Evolutionary conservation across 2,113 vertebrate species (phyloP).

Genomic region (Blennius ocellaris): DNA sequence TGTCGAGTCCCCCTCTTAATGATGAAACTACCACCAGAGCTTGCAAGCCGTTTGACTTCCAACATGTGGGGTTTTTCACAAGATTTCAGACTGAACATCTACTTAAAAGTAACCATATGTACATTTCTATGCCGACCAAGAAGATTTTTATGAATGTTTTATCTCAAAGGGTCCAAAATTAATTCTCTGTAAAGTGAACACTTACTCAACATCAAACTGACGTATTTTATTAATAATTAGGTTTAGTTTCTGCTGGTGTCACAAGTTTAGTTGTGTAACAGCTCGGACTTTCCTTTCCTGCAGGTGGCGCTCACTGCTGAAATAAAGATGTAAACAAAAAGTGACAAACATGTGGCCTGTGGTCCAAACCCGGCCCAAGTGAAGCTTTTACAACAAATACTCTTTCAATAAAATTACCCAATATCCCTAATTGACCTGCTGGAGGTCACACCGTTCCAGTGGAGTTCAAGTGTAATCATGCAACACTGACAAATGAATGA

Average conservation of each 20-base stretch:
- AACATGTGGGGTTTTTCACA: neutral
- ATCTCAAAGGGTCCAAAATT: neutral
- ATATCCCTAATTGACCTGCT: too few relatives aligned
- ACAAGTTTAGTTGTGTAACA: neutral
- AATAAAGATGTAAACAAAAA: too few relatives aligned
- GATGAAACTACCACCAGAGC: neutral
- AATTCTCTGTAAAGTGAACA: neutral
- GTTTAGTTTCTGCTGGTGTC: neutral
- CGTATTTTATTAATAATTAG: neutral
- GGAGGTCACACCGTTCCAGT: too few relatives aligned
- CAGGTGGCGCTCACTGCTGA: neutral
- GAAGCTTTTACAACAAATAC: too few relatives aligned
- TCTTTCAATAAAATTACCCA: too few relatives aligned
- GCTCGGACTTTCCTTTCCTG: neutral
- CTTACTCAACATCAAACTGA: neutral
- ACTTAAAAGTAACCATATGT: neutral
- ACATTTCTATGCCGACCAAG: neutral
- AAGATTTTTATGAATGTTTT: neutral
- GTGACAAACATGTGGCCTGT: too few relatives aligned
- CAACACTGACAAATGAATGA: too few relatives aligned
- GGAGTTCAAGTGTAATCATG: too few relatives aligned
- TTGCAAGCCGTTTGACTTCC: neutral
- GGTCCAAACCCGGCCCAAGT: too few relatives aligned
- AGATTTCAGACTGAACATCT: neutral
- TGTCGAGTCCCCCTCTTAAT: neutral